Conservation (phyloP, 2,113 vertebrate species). For the Paracanthobrama guichenoti region DNA sequence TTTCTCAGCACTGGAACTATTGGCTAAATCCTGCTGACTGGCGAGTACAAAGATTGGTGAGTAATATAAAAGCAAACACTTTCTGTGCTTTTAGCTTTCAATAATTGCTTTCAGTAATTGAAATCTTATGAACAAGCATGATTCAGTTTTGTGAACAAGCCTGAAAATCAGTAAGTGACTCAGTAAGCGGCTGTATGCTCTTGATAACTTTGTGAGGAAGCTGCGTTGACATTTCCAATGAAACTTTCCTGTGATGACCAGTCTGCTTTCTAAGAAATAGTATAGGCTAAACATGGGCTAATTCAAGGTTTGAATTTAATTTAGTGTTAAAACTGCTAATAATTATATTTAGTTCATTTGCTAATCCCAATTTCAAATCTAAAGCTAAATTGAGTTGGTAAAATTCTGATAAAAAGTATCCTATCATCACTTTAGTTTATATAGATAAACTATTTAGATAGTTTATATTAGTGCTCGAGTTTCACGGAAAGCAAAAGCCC, state of each 20-base stretch:
- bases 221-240: background rate
- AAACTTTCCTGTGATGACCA: background rate
- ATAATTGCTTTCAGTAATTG: too few species aligned
- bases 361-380: background rate
- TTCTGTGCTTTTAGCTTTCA: background rate
- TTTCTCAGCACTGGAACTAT: constrained; percentile 8
- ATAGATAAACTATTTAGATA: too few species aligned
- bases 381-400: too few species aligned
- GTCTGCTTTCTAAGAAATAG: background rate
- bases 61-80: background rate
- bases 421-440: background rate
- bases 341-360: background rate
- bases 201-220: background rate
- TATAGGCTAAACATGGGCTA: background rate
- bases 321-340: background rate
- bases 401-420: background rate
- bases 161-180: background rate
- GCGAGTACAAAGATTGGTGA: constrained; percentile 3
- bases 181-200: background rate
- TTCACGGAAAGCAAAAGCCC: background rate
- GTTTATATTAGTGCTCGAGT: background rate
- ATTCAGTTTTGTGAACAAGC: background rate
- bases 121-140: background rate
- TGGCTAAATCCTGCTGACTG: background rate
- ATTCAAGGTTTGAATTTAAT: background rate